phyloP scores from a whole-genome alignment of 2,797 vertebrate species.

The Poecile montanus region DNA sequence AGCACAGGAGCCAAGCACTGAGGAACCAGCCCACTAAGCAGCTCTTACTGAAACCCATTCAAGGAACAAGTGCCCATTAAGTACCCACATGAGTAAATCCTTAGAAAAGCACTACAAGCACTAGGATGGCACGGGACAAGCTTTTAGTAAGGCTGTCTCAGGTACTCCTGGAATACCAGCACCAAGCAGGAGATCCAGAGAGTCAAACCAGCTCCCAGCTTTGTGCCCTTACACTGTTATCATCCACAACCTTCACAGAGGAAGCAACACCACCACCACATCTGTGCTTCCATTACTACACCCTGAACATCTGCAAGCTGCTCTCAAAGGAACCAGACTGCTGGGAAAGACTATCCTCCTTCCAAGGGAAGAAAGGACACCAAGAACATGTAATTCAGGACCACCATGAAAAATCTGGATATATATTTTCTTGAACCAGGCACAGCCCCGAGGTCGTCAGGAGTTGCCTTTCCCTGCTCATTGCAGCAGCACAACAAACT shows the following conservation, averaged over 20 bases:
- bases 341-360: background rate
- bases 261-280: background rate
- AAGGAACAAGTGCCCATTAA: background rate
- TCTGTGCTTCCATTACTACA: background rate
- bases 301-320: background rate
- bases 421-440: background rate
- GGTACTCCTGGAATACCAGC: background rate
- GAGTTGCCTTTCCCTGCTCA: background rate
- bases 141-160: background rate
- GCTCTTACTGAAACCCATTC: background rate
- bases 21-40: background rate
- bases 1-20: background rate
- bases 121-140: background rate
- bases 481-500: background rate
- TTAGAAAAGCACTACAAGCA: background rate
- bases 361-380: background rate
- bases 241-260: background rate
- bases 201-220: background rate
- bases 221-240: background rate
- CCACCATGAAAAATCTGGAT: background rate
- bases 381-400: background rate
- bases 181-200: accelerated
- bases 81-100: background rate
- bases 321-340: background rate
- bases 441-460: background rate